Evolutionary conservation across 2,888 invertebrate species (phyloP).

Genomic region (Platycnemis pennipes): DNA sequence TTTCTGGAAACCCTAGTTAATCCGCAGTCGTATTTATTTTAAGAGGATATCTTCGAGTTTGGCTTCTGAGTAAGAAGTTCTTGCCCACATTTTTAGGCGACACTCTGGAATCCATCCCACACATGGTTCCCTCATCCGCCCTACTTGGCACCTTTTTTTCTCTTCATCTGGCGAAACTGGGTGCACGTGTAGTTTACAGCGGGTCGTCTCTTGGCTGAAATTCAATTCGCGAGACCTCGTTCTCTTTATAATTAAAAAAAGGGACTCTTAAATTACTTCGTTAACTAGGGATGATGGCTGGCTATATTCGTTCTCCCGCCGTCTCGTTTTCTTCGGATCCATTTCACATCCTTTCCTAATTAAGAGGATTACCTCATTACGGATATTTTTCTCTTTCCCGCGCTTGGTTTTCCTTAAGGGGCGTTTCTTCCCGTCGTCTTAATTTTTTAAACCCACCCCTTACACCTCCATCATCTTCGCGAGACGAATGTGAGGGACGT

Average conservation of each 20-base stretch:
- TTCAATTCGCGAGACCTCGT: conserved; percentile 7
- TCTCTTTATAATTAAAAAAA: conserved; percentile 11
- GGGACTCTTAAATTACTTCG: conserved; percentile 12
- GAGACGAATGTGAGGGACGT: too few relatives aligned
- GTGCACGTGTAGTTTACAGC: background rate
- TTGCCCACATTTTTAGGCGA: too few relatives aligned
- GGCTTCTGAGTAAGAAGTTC: too few relatives aligned
- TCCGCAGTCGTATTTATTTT: too few relatives aligned
- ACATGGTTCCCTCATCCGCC: background rate
- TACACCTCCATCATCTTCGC: too few relatives aligned
- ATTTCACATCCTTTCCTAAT: conserved; percentile 43
- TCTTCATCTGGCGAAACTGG: background rate
- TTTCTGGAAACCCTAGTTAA: too few relatives aligned
- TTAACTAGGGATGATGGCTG: conserved; percentile 35
- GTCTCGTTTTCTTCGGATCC: conserved; percentile 23
- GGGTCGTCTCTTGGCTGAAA: background rate
- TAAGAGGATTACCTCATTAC: conserved; percentile 58
- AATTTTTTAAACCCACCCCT: background rate
- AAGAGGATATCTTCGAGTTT: too few relatives aligned
- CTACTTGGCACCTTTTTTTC: background rate
- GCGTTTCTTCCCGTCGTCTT: background rate
- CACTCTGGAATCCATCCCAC: background rate
- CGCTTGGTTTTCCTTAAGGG: background rate
- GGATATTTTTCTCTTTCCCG: background rate
- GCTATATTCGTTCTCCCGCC: conserved; percentile 19